Conservation (phyloP, 2,797 vertebrate genomes). For the Pantherophis vulpinus region DNA sequence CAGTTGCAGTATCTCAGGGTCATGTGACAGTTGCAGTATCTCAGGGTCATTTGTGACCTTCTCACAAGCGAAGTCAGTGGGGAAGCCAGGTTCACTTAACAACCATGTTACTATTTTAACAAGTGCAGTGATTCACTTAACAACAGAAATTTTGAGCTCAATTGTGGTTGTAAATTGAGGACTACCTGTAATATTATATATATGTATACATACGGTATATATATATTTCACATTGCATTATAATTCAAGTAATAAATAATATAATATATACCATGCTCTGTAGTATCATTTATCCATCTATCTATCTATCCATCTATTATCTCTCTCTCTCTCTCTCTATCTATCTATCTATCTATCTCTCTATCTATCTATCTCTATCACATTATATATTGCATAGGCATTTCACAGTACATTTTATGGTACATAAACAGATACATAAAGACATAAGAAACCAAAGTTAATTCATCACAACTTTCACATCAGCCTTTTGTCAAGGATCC, state of each 20-base stretch:
- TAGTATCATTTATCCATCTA: not conserved
- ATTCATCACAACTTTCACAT: slow-evolving; percentile 77
- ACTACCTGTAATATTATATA: not conserved
- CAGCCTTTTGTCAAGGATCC: slow-evolving; percentile 75
- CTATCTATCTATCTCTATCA: not conserved
- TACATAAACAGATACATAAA: slow-evolving; percentile 28
- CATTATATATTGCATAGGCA: not conserved
- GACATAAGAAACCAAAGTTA: slow-evolving; percentile 72
- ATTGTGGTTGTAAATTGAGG: not conserved
- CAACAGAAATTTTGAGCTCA: not conserved
- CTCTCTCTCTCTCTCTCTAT: not conserved
- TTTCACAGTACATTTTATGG: not conserved
- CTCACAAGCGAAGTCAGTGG: not conserved
- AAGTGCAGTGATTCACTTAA: not conserved
- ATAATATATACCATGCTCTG: not conserved
- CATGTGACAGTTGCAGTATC: not conserved
- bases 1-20: not conserved
- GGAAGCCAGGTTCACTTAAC: not conserved
- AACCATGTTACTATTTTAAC: not conserved
- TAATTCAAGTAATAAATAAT: not conserved
- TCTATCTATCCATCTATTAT: not conserved
- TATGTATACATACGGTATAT: no score
- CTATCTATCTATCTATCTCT: not conserved
- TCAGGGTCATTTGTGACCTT: not conserved
- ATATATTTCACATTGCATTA: not conserved